Evolutionary conservation across 2,113 vertebrate genomes (phyloP).

Genomic region (Phalacrocorax aristotelis): DNA sequence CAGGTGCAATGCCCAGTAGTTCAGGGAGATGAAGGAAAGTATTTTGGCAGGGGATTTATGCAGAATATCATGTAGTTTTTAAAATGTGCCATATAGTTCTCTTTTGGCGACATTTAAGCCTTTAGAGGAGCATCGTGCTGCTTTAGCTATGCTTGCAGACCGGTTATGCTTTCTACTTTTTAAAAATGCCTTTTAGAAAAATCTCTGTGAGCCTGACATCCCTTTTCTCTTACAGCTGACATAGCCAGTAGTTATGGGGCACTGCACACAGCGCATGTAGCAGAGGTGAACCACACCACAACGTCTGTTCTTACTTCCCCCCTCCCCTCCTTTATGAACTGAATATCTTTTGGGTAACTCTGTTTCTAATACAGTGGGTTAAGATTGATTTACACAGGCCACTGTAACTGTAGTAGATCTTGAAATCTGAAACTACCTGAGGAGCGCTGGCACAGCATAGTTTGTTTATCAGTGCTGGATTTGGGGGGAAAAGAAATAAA

Average conservation of each 20-base stretch:
- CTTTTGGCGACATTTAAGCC: background rate
- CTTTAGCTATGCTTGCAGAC: background rate
- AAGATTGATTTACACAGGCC: constrained; percentile 35
- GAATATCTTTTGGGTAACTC: constrained; percentile 2
- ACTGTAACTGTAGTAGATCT: constrained; percentile 17
- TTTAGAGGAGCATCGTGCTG: background rate
- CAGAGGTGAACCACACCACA: background rate
- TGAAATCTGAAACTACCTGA: constrained; percentile 36
- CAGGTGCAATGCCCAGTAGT: constrained; percentile 11
- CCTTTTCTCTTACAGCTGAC: background rate
- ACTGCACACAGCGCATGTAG: background rate
- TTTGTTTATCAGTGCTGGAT: constrained; percentile 1
- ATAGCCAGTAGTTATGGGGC: background rate
- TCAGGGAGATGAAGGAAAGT: background rate
- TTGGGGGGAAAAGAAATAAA: background rate
- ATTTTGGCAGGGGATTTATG: background rate
- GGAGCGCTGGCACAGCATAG: constrained; percentile 27
- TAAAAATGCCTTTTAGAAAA: background rate
- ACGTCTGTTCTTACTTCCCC: constrained; percentile 4
- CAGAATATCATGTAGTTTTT: background rate
- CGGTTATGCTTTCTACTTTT: background rate
- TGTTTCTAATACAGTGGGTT: constrained; percentile 27
- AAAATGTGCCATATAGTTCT: background rate
- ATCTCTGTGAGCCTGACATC: background rate
- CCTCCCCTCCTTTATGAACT: background rate